These are phyloP conservation scores for Patella vulgata DNA, from an alignment of 1,140 invertebrate genomes.

Conservation along the genomic window DNA sequence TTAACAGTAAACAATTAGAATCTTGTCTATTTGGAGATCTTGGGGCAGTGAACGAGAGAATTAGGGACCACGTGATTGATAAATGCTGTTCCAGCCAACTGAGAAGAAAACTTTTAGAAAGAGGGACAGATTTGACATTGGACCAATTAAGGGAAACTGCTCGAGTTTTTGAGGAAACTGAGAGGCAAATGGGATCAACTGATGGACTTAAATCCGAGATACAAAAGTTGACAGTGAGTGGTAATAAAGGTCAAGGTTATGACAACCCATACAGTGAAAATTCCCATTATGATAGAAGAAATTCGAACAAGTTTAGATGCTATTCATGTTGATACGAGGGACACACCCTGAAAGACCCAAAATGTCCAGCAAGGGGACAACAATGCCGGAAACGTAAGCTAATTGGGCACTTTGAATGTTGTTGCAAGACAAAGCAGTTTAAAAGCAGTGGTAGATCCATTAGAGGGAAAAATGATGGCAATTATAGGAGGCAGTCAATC, in stretches of 20 bases:
- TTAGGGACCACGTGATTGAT: slow-evolving; percentile 26
- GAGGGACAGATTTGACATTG: slow-evolving; percentile 9
- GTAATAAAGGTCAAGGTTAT: background rate
- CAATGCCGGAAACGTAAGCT: background rate
- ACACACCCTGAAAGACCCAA: background rate
- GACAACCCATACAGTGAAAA: background rate
- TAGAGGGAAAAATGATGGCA: background rate
- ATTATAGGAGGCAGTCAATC: background rate
- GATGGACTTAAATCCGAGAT: no score
- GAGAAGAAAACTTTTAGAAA: no score
- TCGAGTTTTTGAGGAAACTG: background rate
- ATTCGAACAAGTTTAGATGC: no score
- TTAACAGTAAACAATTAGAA: slow-evolving; percentile 20
- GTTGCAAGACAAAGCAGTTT: slow-evolving; percentile 6
- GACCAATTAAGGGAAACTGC: slow-evolving; percentile 8
- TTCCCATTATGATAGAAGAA: no score
- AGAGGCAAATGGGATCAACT: background rate
- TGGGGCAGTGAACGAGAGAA: slow-evolving; percentile 3
- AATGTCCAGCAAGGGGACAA: background rate
- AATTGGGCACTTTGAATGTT: background rate
- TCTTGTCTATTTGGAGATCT: slow-evolving; percentile 29
- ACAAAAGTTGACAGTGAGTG: no score
- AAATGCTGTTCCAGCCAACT: slow-evolving; percentile 9
- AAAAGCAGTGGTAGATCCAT: slow-evolving; percentile 1
- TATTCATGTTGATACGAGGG: no score